Evolutionary conservation across 2,888 invertebrate species (phyloP).

Genomic region (Cancer borealis): DNA sequence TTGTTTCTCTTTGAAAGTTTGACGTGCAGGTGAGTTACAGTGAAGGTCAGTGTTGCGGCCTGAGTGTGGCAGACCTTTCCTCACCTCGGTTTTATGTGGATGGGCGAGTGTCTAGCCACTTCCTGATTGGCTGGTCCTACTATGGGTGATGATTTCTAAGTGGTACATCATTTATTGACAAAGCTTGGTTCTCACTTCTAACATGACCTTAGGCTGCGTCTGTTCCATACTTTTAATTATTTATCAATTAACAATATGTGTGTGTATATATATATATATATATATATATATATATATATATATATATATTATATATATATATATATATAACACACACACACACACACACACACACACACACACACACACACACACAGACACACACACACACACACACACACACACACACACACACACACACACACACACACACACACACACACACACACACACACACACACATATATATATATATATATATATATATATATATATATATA

Average conservation of each 20-base stretch:
- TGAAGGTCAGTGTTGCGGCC: background rate
- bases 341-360: too few relatives aligned
- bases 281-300: too few relatives aligned
- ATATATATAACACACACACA: too few relatives aligned
- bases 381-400: too few relatives aligned
- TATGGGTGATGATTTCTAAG: background rate
- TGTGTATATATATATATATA: too few relatives aligned
- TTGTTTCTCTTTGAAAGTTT: background rate
- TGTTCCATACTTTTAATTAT: background rate
- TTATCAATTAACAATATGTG: too few relatives aligned
- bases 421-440: too few relatives aligned
- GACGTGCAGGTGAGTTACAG: background rate
- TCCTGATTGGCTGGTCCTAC: background rate
- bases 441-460: too few relatives aligned
- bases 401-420: too few relatives aligned
- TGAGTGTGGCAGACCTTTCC: background rate
- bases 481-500: slow-evolving; percentile 40
- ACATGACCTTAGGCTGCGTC: background rate
- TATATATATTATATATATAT: too few relatives aligned
- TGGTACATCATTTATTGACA: slow-evolving; percentile 20
- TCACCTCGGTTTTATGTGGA: background rate
- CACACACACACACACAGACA: too few relatives aligned
- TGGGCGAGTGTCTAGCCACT: background rate
- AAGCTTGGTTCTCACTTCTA: slow-evolving; percentile 5
- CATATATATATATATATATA: slow-evolving; percentile 21